These are phyloP conservation scores for Pachyrhynchus sulphureomaculatus DNA, from an alignment of 1,140 invertebrate species.

Conservation along the genomic window DNA sequence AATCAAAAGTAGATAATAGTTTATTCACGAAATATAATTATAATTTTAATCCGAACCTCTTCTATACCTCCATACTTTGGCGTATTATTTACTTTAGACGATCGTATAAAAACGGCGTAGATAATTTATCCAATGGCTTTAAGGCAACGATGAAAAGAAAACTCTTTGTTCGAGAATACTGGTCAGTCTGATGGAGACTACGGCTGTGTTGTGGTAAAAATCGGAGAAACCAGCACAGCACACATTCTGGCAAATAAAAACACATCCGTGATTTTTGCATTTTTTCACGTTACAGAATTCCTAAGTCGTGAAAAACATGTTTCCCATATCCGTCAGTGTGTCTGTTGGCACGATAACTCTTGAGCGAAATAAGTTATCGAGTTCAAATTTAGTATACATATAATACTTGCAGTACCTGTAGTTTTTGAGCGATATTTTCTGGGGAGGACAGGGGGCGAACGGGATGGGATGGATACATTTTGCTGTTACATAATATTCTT, in stretches of 20 bases:
- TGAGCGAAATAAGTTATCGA: too few relatives aligned
- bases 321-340: too few relatives aligned
- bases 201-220: neutral
- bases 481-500: too few relatives aligned
- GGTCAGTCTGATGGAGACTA: conserved; percentile 12
- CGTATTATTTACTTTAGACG: conserved; percentile 22
- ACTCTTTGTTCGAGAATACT: conserved; percentile 17
- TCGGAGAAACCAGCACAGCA: neutral
- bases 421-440: too few relatives aligned
- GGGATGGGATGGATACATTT: too few relatives aligned
- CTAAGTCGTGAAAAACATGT: too few relatives aligned
- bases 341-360: too few relatives aligned
- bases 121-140: conserved; percentile 26
- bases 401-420: too few relatives aligned
- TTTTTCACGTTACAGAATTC: too few relatives aligned
- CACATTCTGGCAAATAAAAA: too few relatives aligned
- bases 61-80: conserved; percentile 4
- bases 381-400: too few relatives aligned
- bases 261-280: neutral
- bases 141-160: conserved; percentile 26
- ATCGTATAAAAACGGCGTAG: conserved; percentile 20
- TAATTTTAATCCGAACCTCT: conserved; percentile 20
- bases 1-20: conserved; percentile 22
- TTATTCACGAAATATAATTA: conserved; percentile 31
- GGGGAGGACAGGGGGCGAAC: too few relatives aligned